These are phyloP conservation scores for Mobula birostris DNA, from an alignment of 2,113 vertebrate species.

Conservation along the genomic window DNA sequence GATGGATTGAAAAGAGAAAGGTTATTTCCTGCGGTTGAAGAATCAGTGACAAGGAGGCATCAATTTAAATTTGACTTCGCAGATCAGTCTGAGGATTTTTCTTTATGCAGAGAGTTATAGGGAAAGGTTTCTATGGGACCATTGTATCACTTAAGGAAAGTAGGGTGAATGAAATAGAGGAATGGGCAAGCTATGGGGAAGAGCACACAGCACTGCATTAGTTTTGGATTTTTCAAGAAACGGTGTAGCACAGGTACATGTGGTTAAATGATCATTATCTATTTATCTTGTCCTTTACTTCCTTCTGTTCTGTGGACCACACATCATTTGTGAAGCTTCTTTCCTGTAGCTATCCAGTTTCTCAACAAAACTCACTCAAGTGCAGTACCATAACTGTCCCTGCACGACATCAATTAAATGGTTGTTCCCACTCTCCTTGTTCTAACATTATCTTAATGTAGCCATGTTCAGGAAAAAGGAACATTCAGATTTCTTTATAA, in stretches of 20 bases:
- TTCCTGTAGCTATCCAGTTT: no score
- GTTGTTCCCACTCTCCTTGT: no score
- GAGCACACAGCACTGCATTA: not conserved
- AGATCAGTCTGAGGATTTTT: not conserved
- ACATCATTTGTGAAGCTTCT: no score
- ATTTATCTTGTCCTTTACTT: not conserved
- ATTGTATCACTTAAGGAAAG: not conserved
- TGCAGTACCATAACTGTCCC: no score
- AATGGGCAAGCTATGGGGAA: not conserved
- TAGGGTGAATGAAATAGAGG: not conserved
- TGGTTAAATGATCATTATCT: not conserved
- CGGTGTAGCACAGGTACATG: not conserved
- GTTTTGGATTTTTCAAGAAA: not conserved
- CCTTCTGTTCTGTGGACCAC: no score
- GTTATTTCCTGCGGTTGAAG: not conserved
- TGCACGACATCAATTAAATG: no score
- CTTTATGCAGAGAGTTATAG: not conserved
- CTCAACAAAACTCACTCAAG: no score
- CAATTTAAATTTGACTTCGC: not conserved
- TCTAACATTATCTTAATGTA: not conserved
- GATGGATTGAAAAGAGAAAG: conserved; percentile 9
- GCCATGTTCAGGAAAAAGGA: not conserved
- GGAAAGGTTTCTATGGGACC: not conserved
- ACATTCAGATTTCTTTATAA: not conserved
- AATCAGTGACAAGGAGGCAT: not conserved